These are phyloP conservation scores for Cancer borealis DNA, from an alignment of 2,888 invertebrate genomes.

Conservation along the genomic window DNA sequence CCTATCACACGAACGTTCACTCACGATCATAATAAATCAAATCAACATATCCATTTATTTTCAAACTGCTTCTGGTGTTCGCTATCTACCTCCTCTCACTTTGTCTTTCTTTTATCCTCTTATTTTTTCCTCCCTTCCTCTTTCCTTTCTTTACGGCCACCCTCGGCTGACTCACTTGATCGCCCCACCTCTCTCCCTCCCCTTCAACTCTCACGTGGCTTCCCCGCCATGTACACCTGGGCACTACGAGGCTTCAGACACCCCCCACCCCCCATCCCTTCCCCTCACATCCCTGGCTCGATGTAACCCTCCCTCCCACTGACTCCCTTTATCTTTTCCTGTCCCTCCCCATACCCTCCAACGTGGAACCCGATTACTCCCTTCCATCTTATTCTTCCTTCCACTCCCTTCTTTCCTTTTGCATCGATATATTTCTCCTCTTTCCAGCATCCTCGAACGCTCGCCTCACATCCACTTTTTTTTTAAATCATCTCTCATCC, in stretches of 20 bases:
- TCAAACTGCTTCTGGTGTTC: background rate
- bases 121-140: background rate
- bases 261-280: background rate
- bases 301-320: background rate
- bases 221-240: background rate
- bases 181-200: background rate
- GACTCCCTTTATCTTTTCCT: background rate
- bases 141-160: background rate
- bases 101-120: background rate
- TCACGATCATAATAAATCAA: background rate
- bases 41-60: background rate
- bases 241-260: slow-evolving; percentile 12
- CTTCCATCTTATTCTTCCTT: background rate
- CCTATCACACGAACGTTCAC: background rate
- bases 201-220: background rate
- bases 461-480: background rate
- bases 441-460: background rate
- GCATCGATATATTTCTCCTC: background rate
- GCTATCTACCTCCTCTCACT: background rate
- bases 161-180: slow-evolving; percentile 1
- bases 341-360: background rate
- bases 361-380: background rate
- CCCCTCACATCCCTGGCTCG: background rate
- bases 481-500: background rate
- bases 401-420: background rate